Base-by-base conservation (phyloP, 2,113 vertebrate genomes). In the Rhipidura dahli region DNA sequence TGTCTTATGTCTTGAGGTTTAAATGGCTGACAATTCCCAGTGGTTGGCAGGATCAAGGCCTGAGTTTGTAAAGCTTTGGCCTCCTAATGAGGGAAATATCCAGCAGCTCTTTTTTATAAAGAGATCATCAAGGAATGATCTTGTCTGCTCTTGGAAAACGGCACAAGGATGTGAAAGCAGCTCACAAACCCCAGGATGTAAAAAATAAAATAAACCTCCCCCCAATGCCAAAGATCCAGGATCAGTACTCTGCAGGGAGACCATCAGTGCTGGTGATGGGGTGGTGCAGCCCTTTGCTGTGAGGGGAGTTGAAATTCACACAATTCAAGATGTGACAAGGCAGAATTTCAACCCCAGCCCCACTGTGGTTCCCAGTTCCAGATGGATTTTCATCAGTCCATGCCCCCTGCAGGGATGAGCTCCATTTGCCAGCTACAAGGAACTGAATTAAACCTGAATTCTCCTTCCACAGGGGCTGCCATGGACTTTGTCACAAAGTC, bases 351-450 rank as follows among this genome's bases (percentile, higher is more conserved):
- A 77, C 17, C 39, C 49, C 26, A 23, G 10, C 40, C 26, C 50
- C 61, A 8, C 11, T 2, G 2, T 0, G 3, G 40, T 3, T 64
- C 75, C 39, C 40, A 5, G 4, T 6, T 64, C 26, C 59, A 31
- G 42, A 11, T 5, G 18, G 8, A 12, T 72, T 84, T 85, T 45
- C 47, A 31, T 7, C 47, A 3, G 7, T 11, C 42, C 6, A 26
- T n/a, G 9, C 42, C 79, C 80, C 47, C 42, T 53, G 64, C n/a
- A 24, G 9, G 76, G 28, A 4, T 64, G 16, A 40, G 50, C 21
- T 59, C 15, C 1, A 19, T 49, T 69, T 78, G 15, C 14, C 59
- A 78, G n/a, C 49, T 27, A 2, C 49, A 69, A 86, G 35, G 53
- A 60, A 64, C 13, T 1, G 24, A 65, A 56, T 31, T n/a, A 13